Evolutionary conservation across 2,888 invertebrate genomes (phyloP), one percentile per base, ranked within the genome.

Genomic region (Lacanobia wlatinum): DNA sequence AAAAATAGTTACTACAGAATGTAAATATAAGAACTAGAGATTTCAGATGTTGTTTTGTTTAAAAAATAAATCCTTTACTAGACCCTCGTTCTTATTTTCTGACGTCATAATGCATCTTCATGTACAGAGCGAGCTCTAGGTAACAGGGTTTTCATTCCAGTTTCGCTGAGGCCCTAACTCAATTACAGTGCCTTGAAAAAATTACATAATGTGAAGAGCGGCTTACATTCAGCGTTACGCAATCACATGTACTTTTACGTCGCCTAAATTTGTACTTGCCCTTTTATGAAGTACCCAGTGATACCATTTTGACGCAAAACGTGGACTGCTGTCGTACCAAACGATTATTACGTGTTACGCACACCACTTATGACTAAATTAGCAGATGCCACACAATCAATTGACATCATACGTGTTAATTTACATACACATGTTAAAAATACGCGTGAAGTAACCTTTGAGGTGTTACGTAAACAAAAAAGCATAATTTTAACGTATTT

Each of bases 221-320:
- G 34, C 59, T 59, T 48, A 59, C n/a, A 50, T 66, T 53, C 16
- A 76, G 38, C n/a, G 55, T 76, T 76, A 76, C 50, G 68, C 60
- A 76, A 66, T 66, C 48, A 40, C 34, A 59, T 60, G 53, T 50
- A 64, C 46, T 59, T 59, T 76, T 67, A 67, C 21, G 52, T 62
- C 48, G 81, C 43, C 8, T 8, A 59, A 59, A 72, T 40, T 48
- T 28, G 16, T 55, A 53, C 61, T 80, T 73, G 8, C 23, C 16
- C n/a, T 50, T 70, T 59, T 63, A 62, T 74, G 53, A 72, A 69
- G 28, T 50, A 68, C 53, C 23, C 8, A 43, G 58, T 64, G 40
- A 70, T 82, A 73, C 21, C 53, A 75, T 55, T 78, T 85, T 81
- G 76, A 84, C 78, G 84, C 73, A 80, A 83, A 85, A 78, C 76